Conservation (phyloP, 1,140 invertebrate genomes). For the Artemia franciscana region DNA sequence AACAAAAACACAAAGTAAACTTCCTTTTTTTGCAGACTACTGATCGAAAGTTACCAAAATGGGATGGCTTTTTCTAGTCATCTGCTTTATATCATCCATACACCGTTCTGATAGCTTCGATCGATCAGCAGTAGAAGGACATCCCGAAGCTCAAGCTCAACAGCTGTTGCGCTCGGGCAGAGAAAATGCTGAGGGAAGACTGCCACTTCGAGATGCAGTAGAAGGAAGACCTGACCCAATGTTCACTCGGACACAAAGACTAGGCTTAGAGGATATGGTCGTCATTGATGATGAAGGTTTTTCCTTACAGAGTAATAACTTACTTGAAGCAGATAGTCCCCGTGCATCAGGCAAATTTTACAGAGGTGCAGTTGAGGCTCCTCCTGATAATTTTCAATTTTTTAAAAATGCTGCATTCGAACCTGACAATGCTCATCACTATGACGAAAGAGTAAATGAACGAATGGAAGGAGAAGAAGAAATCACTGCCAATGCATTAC, state of each 20-base stretch:
- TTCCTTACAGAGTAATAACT: neutral
- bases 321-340: neutral
- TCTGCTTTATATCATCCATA: no score
- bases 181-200: neutral
- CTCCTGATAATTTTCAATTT: neutral
- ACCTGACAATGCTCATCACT: neutral
- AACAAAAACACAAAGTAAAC: no score
- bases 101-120: no score
- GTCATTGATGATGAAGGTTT: neutral
- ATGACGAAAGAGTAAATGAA: neutral
- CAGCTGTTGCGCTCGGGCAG: neutral
- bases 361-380: constrained; percentile 1
- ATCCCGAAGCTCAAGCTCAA: no score
- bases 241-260: neutral
- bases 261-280: neutral
- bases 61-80: no score
- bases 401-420: constrained; percentile 1
- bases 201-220: neutral
- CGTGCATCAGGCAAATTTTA: neutral
- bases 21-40: no score
- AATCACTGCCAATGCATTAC: neutral
- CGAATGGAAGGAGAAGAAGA: neutral
- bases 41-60: no score
- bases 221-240: neutral
- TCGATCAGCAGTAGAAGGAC: neutral